Evolutionary conservation across 2,797 vertebrate species (phyloP).

Genomic region (Malurus splendens): DNA sequence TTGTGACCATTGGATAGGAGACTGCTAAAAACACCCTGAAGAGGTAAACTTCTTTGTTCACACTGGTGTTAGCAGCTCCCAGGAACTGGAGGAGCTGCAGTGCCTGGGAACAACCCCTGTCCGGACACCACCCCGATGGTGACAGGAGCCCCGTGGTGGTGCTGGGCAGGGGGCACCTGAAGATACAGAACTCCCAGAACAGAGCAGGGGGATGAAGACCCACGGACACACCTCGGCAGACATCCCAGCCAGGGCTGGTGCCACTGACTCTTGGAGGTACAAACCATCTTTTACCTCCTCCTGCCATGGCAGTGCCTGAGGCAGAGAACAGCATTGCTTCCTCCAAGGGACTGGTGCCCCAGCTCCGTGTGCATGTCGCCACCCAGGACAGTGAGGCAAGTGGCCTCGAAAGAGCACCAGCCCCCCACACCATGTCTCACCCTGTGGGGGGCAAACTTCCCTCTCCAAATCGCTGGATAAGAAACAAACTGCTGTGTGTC

Average conservation of each 20-base stretch:
- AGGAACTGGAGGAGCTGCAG: not conserved
- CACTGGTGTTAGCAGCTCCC: not conserved
- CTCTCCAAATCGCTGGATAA: not conserved
- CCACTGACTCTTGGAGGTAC: not conserved
- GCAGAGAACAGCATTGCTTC: not conserved
- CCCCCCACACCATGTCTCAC: not conserved
- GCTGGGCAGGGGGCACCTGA: not conserved
- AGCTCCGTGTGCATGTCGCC: rapidly evolving
- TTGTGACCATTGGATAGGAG: not conserved
- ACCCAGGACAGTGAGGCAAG: not conserved
- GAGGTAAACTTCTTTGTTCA: not conserved
- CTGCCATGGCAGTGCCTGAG: not conserved
- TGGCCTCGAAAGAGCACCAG: not conserved
- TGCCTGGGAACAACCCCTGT: not conserved
- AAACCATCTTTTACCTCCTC: not conserved
- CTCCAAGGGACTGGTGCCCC: not conserved
- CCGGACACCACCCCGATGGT: rapidly evolving
- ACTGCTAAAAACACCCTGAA: not conserved
- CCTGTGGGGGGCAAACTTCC: not conserved
- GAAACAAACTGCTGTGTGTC: not conserved
- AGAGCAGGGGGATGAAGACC: not conserved
- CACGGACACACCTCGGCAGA: rapidly evolving
- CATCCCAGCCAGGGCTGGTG: not conserved
- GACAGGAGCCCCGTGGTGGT: not conserved
- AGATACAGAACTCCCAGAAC: not conserved